These are phyloP conservation scores for Caradrina kadenii DNA, from an alignment of 2,888 invertebrate genomes.

Conservation along the genomic window DNA sequence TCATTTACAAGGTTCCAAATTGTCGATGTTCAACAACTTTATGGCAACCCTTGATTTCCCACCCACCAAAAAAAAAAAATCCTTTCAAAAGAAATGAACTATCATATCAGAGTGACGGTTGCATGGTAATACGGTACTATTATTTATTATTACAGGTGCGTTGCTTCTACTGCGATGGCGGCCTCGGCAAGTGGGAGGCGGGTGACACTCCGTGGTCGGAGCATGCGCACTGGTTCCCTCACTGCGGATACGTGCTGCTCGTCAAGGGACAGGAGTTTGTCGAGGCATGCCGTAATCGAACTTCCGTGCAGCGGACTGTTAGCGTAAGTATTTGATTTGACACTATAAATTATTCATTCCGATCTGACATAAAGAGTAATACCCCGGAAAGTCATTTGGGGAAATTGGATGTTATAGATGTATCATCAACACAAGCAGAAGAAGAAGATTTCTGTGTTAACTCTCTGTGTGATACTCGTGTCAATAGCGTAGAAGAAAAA, in stretches of 20 bases:
- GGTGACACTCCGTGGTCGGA: constrained; percentile 98
- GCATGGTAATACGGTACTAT: neutral
- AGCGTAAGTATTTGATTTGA: constrained; percentile 35
- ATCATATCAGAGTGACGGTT: neutral
- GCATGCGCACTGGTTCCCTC: constrained; percentile 98
- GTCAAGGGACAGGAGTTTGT: constrained; percentile 96
- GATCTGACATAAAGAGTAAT: no score
- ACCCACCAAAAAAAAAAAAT: no score
- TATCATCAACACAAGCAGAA: no score
- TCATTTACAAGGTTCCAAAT: constrained; percentile 3
- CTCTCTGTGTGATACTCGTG: no score
- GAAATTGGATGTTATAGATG: no score
- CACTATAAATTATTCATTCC: neutral
- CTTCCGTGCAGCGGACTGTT: constrained; percentile 73
- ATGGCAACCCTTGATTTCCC: no score
- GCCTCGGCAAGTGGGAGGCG: constrained; percentile 96
- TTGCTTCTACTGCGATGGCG: constrained; percentile 98
- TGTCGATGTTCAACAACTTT: neutral
- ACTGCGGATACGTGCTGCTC: constrained; percentile 95
- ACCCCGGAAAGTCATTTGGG: no score
- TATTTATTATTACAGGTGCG: constrained; percentile 90
- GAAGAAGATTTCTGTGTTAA: no score
- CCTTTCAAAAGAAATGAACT: neutral
- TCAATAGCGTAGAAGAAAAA: no score
- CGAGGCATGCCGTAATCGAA: constrained; percentile 79